phyloP scores from a whole-genome alignment of 2,888 invertebrate genomes.

The Trachelus stipa region DNA sequence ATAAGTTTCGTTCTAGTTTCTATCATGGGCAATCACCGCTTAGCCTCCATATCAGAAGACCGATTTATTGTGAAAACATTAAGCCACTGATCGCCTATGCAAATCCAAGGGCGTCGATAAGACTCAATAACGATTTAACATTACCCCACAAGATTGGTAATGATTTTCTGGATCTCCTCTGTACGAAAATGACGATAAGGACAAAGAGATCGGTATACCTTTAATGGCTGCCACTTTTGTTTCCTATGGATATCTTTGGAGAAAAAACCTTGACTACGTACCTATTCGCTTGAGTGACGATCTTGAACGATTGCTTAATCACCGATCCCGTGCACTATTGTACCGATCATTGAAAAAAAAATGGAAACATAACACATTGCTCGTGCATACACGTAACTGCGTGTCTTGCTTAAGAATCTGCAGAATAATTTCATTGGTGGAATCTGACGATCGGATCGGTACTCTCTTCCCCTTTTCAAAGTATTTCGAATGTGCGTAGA shows the following conservation, averaged over 20 bases:
- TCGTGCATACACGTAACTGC: not conserved
- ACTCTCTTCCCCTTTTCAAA: not conserved
- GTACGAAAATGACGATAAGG: not conserved
- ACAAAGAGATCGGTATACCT: not conserved
- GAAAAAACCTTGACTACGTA: not conserved
- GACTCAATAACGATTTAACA: not conserved
- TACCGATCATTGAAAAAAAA: not conserved
- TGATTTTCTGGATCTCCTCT: not conserved
- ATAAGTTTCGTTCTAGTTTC: constrained; percentile 6
- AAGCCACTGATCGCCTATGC: not conserved
- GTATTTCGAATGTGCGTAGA: not conserved
- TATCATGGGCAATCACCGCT: not conserved
- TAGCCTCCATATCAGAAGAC: not conserved
- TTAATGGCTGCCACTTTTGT: not conserved
- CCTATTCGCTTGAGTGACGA: not conserved
- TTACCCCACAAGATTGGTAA: not conserved
- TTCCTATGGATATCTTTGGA: not conserved
- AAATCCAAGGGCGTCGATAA: not conserved
- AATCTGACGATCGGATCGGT: not conserved
- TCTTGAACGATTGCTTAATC: not conserved
- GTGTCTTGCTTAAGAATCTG: not conserved
- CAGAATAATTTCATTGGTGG: not conserved
- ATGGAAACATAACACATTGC: not conserved
- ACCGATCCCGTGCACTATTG: not conserved
- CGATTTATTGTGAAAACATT: not conserved